Evolutionary conservation across 2,888 invertebrate genomes (phyloP).

Genomic region (Drosophila glabriapex): DNA sequence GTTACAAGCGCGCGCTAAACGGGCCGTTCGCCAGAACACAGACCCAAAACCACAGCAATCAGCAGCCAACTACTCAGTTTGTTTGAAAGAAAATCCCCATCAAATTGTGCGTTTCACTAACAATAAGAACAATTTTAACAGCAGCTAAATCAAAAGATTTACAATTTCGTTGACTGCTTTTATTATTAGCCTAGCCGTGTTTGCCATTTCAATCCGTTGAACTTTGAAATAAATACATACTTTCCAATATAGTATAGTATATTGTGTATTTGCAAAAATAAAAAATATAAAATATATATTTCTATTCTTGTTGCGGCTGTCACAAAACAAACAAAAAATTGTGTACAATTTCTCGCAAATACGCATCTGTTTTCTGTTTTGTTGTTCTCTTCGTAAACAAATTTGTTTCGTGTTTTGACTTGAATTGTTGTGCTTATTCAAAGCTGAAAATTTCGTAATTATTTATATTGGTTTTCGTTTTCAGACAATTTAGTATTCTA

Average conservation of each 20-base stretch:
- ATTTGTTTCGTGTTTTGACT: slow-evolving; percentile 29
- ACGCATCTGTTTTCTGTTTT: slow-evolving; percentile 46
- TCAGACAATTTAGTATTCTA: background rate
- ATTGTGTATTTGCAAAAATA: background rate
- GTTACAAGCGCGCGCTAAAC: slow-evolving; percentile 54
- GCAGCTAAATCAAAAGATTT: background rate
- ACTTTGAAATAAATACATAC: slow-evolving; percentile 40
- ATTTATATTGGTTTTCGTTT: background rate
- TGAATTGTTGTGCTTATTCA: background rate
- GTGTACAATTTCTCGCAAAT: slow-evolving; percentile 10
- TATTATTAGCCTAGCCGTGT: slow-evolving; percentile 49
- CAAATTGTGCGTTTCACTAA: slow-evolving; percentile 1
- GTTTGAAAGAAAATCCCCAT: background rate
- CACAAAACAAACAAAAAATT: slow-evolving; percentile 20
- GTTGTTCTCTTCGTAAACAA: slow-evolving; percentile 69
- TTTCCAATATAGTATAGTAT: background rate
- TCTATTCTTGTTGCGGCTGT: slow-evolving; percentile 10
- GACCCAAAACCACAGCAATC: slow-evolving; percentile 40
- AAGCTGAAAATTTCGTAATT: slow-evolving; percentile 15
- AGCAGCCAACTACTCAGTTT: slow-evolving; percentile 15
- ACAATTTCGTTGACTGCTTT: slow-evolving; percentile 24
- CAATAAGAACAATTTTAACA: background rate
- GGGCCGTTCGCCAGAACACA: slow-evolving; percentile 69
- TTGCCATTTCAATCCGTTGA: slow-evolving; percentile 51
- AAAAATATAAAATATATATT: slow-evolving; percentile 6